Percentiles rank a stretch among this genome's conserved stretches.
These are phyloP conservation scores for Pseudotriccus pelzelni DNA, from an alignment of 2,797 vertebrate genomes.

Conservation along the genomic window DNA sequence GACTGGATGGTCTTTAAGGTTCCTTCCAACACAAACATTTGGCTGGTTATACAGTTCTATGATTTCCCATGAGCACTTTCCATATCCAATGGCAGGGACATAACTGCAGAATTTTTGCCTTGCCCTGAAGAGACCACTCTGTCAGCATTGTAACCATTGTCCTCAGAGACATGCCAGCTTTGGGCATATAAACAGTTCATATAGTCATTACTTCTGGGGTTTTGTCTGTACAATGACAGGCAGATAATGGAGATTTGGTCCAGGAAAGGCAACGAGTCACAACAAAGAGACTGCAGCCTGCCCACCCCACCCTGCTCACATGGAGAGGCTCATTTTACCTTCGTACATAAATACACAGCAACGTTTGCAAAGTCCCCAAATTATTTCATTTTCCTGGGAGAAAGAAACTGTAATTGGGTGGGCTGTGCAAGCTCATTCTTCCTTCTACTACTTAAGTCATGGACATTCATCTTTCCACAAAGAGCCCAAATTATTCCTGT, in stretches of 20 bases:
- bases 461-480: slow-evolving; percentile 12
- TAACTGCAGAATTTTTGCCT: background rate
- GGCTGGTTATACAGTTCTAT: background rate
- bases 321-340: background rate
- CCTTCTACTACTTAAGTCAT: background rate
- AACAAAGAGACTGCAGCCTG: background rate
- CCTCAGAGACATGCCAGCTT: background rate
- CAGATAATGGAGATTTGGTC: background rate
- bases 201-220: background rate
- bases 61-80: background rate
- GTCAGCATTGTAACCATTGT: background rate
- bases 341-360: background rate
- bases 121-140: background rate
- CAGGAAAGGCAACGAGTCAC: background rate
- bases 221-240: background rate
- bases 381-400: background rate
- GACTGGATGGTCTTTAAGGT: background rate
- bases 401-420: background rate
- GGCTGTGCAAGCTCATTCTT: background rate
- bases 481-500: slow-evolving; percentile 13
- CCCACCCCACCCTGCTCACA: fast-evolving
- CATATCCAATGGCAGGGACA: background rate
- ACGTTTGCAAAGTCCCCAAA: background rate
- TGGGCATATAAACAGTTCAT: background rate
- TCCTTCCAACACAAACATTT: background rate